Percentiles rank a stretch among this genome's conserved stretches.
Evolutionary conservation across 2,888 invertebrate species (phyloP).

Genomic region (Epistrophe grossulariae): DNA sequence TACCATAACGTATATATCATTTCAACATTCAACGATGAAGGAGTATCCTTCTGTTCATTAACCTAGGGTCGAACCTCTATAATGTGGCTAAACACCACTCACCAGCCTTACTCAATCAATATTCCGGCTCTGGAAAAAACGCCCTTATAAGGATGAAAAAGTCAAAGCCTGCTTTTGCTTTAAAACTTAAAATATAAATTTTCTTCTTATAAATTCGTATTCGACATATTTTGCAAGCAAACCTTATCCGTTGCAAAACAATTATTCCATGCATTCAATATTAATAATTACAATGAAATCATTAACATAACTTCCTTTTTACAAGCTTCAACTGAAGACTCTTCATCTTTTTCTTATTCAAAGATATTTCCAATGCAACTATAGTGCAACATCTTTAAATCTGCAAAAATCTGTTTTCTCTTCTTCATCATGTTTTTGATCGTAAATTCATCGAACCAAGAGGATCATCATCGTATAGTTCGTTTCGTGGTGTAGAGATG

Average conservation of each 20-base stretch:
- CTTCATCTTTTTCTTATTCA: neutral
- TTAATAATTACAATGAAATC: conserved; percentile 33
- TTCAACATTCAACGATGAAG: too few species aligned
- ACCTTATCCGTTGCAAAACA: neutral
- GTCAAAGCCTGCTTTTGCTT: too few species aligned
- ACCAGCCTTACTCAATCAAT: too few species aligned
- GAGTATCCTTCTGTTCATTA: too few species aligned
- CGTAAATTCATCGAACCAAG: conserved; percentile 53
- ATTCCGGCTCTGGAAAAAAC: too few species aligned
- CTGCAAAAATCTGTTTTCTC: conserved; percentile 39
- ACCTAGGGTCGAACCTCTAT: too few species aligned
- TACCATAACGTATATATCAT: too few species aligned
- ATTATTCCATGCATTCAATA: conserved; percentile 7
- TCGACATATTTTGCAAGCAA: too few species aligned
- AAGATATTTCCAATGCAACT: neutral
- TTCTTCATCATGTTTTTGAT: conserved; percentile 53
- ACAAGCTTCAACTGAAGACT: neutral
- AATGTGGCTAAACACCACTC: too few species aligned
- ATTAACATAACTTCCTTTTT: conserved; percentile 15
- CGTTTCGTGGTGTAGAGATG: conserved; percentile 32
- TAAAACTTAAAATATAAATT: too few species aligned
- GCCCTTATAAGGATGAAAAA: too few species aligned
- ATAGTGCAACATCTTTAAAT: conserved; percentile 22
- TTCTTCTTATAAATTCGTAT: too few species aligned
- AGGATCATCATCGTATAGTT: conserved; percentile 17